Conservation (phyloP, 2,797 vertebrate species). For the Pterois miles region DNA sequence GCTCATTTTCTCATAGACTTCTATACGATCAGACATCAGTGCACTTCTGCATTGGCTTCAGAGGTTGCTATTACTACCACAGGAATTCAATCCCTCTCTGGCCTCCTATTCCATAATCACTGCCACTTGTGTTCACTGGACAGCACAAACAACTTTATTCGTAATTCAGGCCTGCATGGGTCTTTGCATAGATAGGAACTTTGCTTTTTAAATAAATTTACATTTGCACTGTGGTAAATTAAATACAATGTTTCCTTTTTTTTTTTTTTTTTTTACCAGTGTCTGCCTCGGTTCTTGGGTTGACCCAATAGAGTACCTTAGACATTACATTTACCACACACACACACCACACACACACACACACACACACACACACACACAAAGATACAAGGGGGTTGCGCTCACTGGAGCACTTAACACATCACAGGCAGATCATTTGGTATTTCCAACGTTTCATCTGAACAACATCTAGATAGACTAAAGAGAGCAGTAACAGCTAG, state of each 20-base stretch:
- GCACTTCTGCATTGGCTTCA: too few relatives aligned
- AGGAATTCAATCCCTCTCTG: not conserved
- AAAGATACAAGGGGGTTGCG: not conserved
- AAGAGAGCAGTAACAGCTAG: not conserved
- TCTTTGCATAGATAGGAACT: not conserved
- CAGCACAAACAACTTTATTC: not conserved
- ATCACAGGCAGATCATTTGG: slow-evolving; percentile 31
- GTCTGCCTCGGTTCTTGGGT: not conserved
- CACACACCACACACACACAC: too few relatives aligned
- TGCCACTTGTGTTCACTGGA: not conserved
- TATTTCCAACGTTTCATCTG: slow-evolving; percentile 15
- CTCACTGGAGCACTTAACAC: slow-evolving; percentile 5
- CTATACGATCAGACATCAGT: too few relatives aligned
- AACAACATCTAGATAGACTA: not conserved
- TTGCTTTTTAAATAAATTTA: not conserved
- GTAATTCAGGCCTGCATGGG: not conserved
- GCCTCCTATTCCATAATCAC: not conserved
- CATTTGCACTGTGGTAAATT: not conserved
- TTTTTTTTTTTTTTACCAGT: not conserved
- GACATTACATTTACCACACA: slow-evolving; percentile 1
- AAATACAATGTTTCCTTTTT: not conserved
- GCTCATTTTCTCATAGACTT: too few relatives aligned
- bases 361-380: not conserved
- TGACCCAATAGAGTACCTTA: slow-evolving; percentile 1
- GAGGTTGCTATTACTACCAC: too few relatives aligned